Evolutionary conservation across 2,113 vertebrate species (phyloP).

Genomic region (Gobius niger): DNA sequence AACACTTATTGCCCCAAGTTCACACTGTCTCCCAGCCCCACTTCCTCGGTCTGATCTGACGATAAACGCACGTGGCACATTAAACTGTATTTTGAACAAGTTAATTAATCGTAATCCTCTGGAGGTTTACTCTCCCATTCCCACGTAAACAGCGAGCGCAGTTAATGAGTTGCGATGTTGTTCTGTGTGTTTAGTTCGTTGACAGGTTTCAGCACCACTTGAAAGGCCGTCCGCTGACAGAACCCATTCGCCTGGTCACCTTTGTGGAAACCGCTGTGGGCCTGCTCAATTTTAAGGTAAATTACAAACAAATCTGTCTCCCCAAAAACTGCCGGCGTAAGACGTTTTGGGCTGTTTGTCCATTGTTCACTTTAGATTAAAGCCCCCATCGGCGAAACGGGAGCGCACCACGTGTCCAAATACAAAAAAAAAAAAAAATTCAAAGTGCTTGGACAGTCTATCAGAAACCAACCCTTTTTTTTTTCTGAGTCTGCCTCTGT

Average conservation of each 20-base stretch:
- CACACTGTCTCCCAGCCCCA: not conserved
- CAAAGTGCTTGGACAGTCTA: constrained; percentile 47
- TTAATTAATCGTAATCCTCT: constrained; percentile 44
- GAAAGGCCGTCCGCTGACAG: constrained; percentile 87
- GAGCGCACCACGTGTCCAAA: constrained; percentile 53
- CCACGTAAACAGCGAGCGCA: constrained; percentile 33
- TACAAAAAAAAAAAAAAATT: constrained; percentile 40
- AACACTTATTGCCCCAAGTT: constrained; percentile 9
- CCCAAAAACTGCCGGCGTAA: constrained; percentile 59
- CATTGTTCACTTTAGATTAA: constrained; percentile 64
- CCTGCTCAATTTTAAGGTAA: constrained; percentile 99
- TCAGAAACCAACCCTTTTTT: constrained; percentile 50
- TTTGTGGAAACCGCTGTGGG: constrained; percentile 98
- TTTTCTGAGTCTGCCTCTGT: constrained; percentile 9
- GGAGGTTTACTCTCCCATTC: constrained; percentile 30
- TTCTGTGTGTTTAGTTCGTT: constrained; percentile 87
- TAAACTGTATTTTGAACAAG: constrained; percentile 16
- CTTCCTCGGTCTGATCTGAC: not conserved
- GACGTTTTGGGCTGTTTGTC: constrained; percentile 52
- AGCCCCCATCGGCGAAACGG: constrained; percentile 45
- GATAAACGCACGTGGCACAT: not conserved
- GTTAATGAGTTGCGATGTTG: constrained; percentile 61
- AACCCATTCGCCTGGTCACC: constrained; percentile 94
- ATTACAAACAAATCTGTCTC: constrained; percentile 44
- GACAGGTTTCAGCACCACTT: constrained; percentile 89